A percentile compares a stretch with the other conserved stretches of the same genome.
Evolutionary conservation across 2,113 vertebrate species (phyloP).

Genomic region (Percina caprodes): DNA sequence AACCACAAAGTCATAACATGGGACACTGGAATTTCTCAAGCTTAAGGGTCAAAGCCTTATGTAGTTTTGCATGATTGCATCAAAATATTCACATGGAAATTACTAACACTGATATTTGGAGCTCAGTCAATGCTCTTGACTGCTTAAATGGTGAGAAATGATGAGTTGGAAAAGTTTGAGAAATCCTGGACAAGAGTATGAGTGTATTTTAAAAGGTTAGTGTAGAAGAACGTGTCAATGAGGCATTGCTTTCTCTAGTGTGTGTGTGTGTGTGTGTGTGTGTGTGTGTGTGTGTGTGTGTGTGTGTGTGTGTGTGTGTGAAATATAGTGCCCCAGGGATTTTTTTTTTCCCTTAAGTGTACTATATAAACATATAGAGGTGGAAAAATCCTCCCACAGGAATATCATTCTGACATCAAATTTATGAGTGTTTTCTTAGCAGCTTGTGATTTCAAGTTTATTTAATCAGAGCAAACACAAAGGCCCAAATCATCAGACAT

Average conservation of each 20-base stretch:
- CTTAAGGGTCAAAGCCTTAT: not conserved
- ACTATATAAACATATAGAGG: constrained; percentile 68
- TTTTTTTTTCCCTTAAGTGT: constrained; percentile 33
- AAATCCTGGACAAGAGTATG: not conserved
- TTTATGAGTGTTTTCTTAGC: constrained; percentile 61
- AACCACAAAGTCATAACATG: not conserved
- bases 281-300: not conserved
- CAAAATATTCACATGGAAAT: not conserved
- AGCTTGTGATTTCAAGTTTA: constrained; percentile 72
- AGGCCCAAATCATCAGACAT: constrained; percentile 57
- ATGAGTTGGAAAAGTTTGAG: not conserved
- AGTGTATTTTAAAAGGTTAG: constrained; percentile 13
- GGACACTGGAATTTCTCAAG: not conserved
- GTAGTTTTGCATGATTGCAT: not conserved
- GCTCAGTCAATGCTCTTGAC: not conserved
- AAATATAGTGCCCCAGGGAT: constrained; percentile 27
- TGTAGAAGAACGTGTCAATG: constrained; percentile 20
- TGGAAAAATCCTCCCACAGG: constrained; percentile 67
- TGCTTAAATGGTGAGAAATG: not conserved
- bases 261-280: constrained; percentile 7
- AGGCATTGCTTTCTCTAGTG: constrained; percentile 17
- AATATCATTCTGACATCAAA: constrained; percentile 58
- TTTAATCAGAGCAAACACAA: constrained; percentile 64
- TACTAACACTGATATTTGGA: not conserved
- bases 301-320: not conserved